Evolutionary conservation across 2,797 vertebrate species (phyloP).

Genomic region (Alca torda): DNA sequence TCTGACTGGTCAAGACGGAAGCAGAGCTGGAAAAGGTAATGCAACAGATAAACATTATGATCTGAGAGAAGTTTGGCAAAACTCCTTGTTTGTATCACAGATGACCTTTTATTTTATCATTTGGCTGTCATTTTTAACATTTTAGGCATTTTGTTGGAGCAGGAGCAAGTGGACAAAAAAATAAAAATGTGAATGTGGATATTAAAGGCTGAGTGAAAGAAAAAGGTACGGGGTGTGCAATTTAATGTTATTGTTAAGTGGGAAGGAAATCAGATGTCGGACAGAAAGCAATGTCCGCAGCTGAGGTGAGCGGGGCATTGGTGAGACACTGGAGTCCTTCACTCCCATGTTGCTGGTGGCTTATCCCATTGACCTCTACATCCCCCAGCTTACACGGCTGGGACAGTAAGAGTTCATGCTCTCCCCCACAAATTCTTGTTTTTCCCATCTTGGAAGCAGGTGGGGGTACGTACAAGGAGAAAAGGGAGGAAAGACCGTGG

Average conservation of each 20-base stretch:
- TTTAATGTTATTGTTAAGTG: neutral
- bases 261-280: neutral
- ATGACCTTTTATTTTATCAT: conserved; percentile 27
- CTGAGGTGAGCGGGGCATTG: neutral
- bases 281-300: neutral
- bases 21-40: neutral
- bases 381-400: neutral
- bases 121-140: conserved; percentile 8
- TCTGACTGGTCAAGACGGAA: neutral
- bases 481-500: neutral
- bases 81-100: neutral
- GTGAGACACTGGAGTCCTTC: neutral
- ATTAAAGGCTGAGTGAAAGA: neutral
- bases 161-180: neutral
- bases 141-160: neutral
- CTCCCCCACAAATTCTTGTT: neutral
- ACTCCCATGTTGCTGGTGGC: neutral
- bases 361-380: neutral
- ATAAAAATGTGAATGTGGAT: neutral
- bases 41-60: neutral
- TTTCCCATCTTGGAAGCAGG: neutral
- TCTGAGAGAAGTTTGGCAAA: neutral
- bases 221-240: neutral
- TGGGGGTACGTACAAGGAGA: neutral
- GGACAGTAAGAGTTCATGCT: neutral